Base-by-base conservation (phyloP, 2,113 vertebrate genomes). In the Sylvia atricapilla region DNA sequence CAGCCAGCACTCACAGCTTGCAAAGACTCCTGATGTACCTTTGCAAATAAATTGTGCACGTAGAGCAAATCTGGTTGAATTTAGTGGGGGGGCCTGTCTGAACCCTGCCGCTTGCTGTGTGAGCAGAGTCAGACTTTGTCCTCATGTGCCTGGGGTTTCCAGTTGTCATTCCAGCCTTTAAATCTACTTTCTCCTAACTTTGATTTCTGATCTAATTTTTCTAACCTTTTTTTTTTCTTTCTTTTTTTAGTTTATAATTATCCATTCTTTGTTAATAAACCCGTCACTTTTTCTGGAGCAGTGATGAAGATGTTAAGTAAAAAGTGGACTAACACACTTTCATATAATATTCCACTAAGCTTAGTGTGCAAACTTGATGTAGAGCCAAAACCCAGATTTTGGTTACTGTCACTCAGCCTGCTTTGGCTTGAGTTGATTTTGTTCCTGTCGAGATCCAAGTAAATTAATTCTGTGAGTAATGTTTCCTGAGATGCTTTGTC, bases 401-500 rank as follows among this genome's bases (percentile, higher is more conserved):
- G 55, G 90, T 95, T 90, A 43, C 80, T 93, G 68, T 69, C 44
- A 21, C 37, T 75, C 69, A 60, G 53, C 25, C 75, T 85, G 35
- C 1, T 92, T 72, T 92, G 55, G 13, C 83, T 90, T 49, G 80
- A 47, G 27, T 67, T 89, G n/a, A 30, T 70, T 95, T 85, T 84
- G 28, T 90, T 78, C 83, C 68, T 9, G 2, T 53, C 0, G 0
- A 72, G 80, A 59, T 44, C 52, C 72, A 95, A 90, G 28, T 53
- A 44, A 92, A 86, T 97, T 75, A 92, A 87, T 90, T 86, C 86
- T 63, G 22, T 80, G 82, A 91, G 46, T 84, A 96, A 70, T 77
- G 53, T 75, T 96, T 95, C 79, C 76, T 68, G 79, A 89, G 85
- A 30, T 68, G 72, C 43, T 88, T 53, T 93, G 68, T 95, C 59